Evolutionary conservation across 2,797 vertebrate genomes (phyloP).

Genomic region (Eulemur mongoz): DNA sequence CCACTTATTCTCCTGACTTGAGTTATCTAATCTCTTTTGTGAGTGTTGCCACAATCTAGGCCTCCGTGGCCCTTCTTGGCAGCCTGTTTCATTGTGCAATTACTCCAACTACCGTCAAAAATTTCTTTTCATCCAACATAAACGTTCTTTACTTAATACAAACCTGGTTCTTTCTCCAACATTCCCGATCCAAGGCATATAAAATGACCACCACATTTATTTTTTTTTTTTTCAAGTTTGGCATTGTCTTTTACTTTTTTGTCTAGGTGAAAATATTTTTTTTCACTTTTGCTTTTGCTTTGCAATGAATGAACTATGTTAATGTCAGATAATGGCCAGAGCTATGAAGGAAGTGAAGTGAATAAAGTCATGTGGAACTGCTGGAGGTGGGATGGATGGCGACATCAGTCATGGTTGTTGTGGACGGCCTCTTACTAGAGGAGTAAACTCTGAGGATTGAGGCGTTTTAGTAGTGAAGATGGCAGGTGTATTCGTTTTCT

Average conservation of each 20-base stretch:
- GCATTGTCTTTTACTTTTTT: slow-evolving; percentile 48
- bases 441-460: background rate
- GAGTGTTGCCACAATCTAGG: slow-evolving; percentile 82
- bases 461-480: background rate
- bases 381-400: background rate
- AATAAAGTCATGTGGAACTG: background rate
- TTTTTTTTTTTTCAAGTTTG: slow-evolving; percentile 66
- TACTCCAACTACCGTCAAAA: slow-evolving; percentile 80
- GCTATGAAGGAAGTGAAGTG: background rate
- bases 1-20: slow-evolving; percentile 77
- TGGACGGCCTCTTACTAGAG: background rate
- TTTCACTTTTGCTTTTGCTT: slow-evolving; percentile 32
- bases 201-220: slow-evolving; percentile 70
- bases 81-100: slow-evolving; percentile 75
- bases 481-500: background rate
- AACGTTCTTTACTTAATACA: slow-evolving; percentile 76
- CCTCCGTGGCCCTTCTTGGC: slow-evolving; percentile 79
- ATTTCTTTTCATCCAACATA: slow-evolving; percentile 79
- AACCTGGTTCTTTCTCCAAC: slow-evolving; percentile 70
- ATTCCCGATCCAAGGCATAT: slow-evolving; percentile 47
- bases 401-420: background rate
- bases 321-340: background rate
- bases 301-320: background rate
- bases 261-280: background rate
- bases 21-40: slow-evolving; percentile 83